These are phyloP conservation scores for Drosophila bifasciata DNA, from an alignment of 1,140 invertebrate species.

Conservation along the genomic window DNA sequence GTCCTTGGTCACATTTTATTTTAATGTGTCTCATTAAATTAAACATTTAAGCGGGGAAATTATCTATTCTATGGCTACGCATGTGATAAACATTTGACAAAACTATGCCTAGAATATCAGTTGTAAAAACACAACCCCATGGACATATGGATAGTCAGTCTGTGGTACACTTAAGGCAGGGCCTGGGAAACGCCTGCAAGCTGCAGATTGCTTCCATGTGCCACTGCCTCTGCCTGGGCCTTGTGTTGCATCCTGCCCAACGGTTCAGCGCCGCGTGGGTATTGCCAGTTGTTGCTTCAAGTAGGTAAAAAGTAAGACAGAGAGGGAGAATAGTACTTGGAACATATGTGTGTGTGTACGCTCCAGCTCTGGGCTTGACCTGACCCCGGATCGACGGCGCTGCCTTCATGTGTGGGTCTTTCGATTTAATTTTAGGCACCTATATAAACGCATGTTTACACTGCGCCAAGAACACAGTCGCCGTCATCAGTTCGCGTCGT, in stretches of 20 bases:
- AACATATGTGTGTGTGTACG: slow-evolving; percentile 69
- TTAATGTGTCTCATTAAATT: not conserved
- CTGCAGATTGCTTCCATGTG: slow-evolving; percentile 76
- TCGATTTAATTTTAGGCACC: slow-evolving; percentile 73
- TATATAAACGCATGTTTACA: slow-evolving; percentile 81
- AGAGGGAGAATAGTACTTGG: slow-evolving; percentile 11
- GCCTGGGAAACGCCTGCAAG: slow-evolving; percentile 75
- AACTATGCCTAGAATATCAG: slow-evolving; percentile 2
- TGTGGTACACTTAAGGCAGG: slow-evolving; percentile 66
- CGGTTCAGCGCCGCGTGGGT: slow-evolving; percentile 64
- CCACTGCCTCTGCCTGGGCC: slow-evolving; percentile 41
- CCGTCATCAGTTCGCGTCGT: slow-evolving; percentile 54
- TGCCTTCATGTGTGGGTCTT: slow-evolving; percentile 79
- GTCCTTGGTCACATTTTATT: not conserved
- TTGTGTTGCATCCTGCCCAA: slow-evolving; percentile 36
- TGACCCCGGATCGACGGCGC: slow-evolving; percentile 54
- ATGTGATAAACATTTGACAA: slow-evolving; percentile 49
- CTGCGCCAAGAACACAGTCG: slow-evolving; percentile 68
- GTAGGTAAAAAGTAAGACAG: slow-evolving; percentile 63
- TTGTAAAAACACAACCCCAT: slow-evolving; percentile 25
- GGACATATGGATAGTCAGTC: slow-evolving; percentile 14
- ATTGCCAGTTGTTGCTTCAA: slow-evolving; percentile 67
- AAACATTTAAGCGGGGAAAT: slow-evolving; percentile 9
- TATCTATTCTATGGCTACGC: slow-evolving; percentile 5
- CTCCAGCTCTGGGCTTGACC: slow-evolving; percentile 64